phyloP scores from a whole-genome alignment of 2,797 vertebrate genomes.

The Ceryle rudis region DNA sequence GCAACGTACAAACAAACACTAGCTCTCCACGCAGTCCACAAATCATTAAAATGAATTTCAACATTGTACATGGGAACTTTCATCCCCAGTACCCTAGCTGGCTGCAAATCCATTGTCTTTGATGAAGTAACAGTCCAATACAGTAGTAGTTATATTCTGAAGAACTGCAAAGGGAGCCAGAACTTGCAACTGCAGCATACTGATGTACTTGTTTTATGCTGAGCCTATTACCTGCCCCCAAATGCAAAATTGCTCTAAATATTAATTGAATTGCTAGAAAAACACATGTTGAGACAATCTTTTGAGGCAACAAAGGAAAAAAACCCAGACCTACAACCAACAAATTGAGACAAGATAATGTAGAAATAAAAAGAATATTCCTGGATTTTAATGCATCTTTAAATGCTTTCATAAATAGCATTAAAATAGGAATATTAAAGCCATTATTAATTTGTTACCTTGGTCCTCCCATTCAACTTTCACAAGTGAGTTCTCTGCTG shows the following conservation, averaged over 20 bases:
- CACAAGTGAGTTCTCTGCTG: constrained; percentile 85
- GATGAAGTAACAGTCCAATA: background rate
- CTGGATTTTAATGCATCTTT: background rate
- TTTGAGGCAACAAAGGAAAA: background rate
- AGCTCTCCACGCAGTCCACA: background rate
- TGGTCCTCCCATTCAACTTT: constrained; percentile 83
- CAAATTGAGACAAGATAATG: background rate
- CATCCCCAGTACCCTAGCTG: constrained; percentile 17
- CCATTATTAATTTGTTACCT: constrained; percentile 72
- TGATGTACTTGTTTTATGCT: constrained; percentile 1
- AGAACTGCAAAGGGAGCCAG: background rate
- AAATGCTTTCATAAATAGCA: background rate
- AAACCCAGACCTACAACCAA: fast-evolving
- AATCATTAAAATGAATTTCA: background rate
- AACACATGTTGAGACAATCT: background rate
- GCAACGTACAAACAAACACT: background rate
- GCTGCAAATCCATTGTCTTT: background rate
- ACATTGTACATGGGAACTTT: background rate
- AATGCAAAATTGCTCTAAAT: constrained; percentile 13
- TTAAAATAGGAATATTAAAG: background rate
- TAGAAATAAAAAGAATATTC: background rate
- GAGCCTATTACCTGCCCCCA: background rate
- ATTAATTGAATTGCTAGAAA: background rate
- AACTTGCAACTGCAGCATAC: background rate
- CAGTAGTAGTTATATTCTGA: background rate